phyloP scores from a whole-genome alignment of 2,797 vertebrate genomes.

The Acipenser oxyrinchus region DNA sequence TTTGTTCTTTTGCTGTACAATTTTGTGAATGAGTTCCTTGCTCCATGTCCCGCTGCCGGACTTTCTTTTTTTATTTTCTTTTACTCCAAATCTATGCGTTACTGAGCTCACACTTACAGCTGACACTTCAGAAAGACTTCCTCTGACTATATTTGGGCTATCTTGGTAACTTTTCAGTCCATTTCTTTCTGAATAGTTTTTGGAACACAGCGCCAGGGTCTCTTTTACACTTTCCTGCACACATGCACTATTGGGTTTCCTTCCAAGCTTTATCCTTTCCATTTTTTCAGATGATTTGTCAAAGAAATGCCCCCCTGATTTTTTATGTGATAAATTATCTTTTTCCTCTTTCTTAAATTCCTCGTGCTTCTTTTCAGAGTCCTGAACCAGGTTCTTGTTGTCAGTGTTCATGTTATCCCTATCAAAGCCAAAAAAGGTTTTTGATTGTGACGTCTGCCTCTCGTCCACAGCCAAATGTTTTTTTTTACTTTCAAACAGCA shows the following conservation, averaged over 20 bases:
- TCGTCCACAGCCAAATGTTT: constrained; percentile 52
- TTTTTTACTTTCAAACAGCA: constrained; percentile 54
- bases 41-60: constrained; percentile 78
- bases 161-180: constrained; percentile 58
- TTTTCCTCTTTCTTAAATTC: constrained; percentile 52
- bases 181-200: constrained; percentile 59
- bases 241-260: constrained; percentile 46
- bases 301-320: constrained; percentile 32
- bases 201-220: constrained; percentile 54
- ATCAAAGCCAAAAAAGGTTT: constrained; percentile 46
- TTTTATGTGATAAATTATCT: constrained; percentile 41
- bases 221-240: constrained; percentile 47
- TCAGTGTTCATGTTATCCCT: constrained; percentile 31
- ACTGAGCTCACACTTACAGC: constrained; percentile 44
- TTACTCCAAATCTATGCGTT: constrained; percentile 46
- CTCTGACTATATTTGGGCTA: constrained; percentile 35
- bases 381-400: constrained; percentile 41
- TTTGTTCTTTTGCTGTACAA: constrained; percentile 94
- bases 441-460: constrained; percentile 49
- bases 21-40: constrained; percentile 97
- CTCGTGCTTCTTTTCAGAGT: constrained; percentile 47
- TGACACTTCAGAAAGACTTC: constrained; percentile 32
- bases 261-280: constrained; percentile 51
- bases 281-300: constrained; percentile 43
- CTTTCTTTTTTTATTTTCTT: constrained; percentile 68